phyloP scores from a whole-genome alignment of 2,888 invertebrate species.

The Seira ritae region DNA sequence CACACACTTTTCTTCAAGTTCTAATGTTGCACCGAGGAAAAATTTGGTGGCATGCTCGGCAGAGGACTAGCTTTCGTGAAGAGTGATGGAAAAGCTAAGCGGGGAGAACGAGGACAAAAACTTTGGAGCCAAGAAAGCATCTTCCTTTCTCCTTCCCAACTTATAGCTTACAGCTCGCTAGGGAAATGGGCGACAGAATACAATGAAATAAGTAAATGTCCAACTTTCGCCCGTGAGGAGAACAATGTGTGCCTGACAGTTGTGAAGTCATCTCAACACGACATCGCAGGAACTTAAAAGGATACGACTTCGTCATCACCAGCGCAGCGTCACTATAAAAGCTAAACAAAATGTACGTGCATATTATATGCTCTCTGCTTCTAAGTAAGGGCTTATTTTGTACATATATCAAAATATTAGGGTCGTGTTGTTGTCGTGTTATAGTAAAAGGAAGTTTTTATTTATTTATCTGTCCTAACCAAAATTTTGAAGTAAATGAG shows the following conservation, averaged over 20 bases:
- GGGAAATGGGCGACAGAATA: constrained; percentile 40
- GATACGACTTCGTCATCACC: too few species aligned
- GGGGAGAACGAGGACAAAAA: constrained; percentile 29
- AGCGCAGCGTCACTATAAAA: too few species aligned
- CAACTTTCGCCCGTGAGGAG: constrained; percentile 48
- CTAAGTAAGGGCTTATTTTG: too few species aligned
- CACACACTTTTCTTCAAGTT: too few species aligned
- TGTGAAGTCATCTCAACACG: constrained; percentile 50
- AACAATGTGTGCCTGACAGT: constrained; percentile 59
- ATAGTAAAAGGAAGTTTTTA: too few species aligned
- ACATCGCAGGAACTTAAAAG: constrained; percentile 12
- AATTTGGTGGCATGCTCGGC: too few species aligned
- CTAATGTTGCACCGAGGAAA: too few species aligned
- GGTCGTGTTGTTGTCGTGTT: too few species aligned
- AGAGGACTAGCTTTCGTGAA: constrained; percentile 29
- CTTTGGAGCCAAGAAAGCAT: constrained; percentile 21
- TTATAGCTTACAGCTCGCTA: not conserved
- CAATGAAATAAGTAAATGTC: constrained; percentile 56
- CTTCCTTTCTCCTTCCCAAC: constrained; percentile 15
- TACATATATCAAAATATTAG: too few species aligned
- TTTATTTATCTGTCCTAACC: too few species aligned
- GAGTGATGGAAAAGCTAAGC: constrained; percentile 35
- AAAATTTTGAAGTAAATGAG: not conserved
- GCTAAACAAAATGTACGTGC: too few species aligned
- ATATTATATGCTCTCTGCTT: too few species aligned